phyloP scores from a whole-genome alignment of 2,888 invertebrate species.

The Ceratothoa steindachneri region DNA sequence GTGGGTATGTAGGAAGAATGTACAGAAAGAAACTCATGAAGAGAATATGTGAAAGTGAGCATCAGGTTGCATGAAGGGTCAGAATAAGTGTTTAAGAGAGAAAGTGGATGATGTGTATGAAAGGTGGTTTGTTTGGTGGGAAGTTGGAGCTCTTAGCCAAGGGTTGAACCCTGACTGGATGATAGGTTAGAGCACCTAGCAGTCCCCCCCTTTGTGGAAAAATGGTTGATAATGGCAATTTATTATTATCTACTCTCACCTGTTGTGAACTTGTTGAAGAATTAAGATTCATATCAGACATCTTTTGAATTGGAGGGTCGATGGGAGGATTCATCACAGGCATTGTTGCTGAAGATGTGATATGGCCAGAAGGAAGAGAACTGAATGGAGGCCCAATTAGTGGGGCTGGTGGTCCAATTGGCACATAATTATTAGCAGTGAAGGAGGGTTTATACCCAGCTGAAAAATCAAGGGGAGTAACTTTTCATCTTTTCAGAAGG shows the following conservation, averaged over 20 bases:
- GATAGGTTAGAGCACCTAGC: no score
- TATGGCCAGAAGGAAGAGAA: neutral
- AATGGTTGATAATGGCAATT: no score
- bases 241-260: neutral
- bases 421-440: neutral
- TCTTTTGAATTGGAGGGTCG: neutral
- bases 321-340: neutral
- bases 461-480: slow-evolving; percentile 1
- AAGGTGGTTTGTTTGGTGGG: no score
- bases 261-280: neutral
- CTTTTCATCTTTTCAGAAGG: neutral
- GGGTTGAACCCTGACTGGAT: no score
- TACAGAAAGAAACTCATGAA: no score
- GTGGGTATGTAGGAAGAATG: no score
- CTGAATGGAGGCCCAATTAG: neutral
- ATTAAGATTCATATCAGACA: neutral
- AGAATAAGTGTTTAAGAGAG: no score
- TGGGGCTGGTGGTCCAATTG: neutral
- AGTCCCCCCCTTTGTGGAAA: no score
- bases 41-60: no score
- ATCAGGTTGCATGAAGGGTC: no score
- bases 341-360: neutral
- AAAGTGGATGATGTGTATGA: no score
- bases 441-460: slow-evolving; percentile 1
- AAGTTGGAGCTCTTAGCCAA: no score